Evolutionary conservation across 2,888 invertebrate genomes (phyloP).

Genomic region (Mactromeris polynyma): DNA sequence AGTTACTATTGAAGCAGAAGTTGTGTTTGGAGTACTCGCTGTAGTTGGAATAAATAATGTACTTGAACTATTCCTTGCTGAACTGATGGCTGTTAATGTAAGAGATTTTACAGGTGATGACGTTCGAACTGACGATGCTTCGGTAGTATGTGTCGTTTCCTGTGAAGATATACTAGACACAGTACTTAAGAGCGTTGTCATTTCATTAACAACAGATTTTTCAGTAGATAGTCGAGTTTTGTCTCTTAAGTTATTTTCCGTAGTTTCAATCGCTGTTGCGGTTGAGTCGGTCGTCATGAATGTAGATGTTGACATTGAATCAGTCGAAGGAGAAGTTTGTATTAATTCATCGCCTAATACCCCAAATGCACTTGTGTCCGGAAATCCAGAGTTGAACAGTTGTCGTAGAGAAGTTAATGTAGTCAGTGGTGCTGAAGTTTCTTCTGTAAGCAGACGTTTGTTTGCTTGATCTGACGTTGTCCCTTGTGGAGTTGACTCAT

Average conservation of each 20-base stretch:
- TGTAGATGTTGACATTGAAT: neutral
- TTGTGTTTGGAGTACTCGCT: neutral
- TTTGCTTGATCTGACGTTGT: neutral
- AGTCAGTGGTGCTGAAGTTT: too few relatives aligned
- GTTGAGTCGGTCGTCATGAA: neutral
- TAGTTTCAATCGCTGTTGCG: neutral
- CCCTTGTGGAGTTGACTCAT: neutral
- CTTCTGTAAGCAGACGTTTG: neutral
- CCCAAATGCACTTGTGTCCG: neutral
- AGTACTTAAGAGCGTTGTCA: neutral
- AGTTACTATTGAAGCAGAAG: neutral
- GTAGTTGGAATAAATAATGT: neutral
- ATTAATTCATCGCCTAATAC: neutral
- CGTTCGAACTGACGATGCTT: neutral
- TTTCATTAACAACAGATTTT: neutral
- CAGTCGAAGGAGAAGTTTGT: neutral
- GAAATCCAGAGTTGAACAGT: neutral
- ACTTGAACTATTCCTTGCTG: neutral
- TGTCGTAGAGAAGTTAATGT: neutral
- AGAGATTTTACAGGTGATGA: neutral
- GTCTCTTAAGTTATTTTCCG: neutral
- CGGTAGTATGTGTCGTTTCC: neutral
- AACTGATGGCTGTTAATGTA: neutral
- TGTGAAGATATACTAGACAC: neutral
- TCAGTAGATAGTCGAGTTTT: neutral